Evolutionary conservation across 2,888 invertebrate genomes (phyloP), one percentile per base, ranked within the genome.

Genomic region (Agonopterix heracliana): DNA sequence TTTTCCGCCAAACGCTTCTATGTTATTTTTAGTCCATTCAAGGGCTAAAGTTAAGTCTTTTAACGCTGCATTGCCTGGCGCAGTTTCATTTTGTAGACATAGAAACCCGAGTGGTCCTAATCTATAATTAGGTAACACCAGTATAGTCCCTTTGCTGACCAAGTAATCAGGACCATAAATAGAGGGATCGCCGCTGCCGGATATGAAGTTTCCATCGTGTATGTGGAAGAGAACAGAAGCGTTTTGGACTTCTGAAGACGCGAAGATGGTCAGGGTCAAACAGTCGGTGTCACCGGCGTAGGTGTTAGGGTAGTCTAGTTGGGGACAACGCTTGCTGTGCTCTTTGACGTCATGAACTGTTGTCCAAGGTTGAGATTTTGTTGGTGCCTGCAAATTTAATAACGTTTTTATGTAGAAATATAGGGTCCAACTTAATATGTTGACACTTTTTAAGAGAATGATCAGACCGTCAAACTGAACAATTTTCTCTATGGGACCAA

Each of bases 101-200:
- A 88, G 53, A 55, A 87, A 89, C 42, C 89, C 89, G 12, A 86
- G 65, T 9, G 80, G 64, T 9, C 88, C 83, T 3, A 83, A 59
- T 62, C 85, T 74, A 57, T 82, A 85, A 61, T 85, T 85, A 5
- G 84, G 83, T 50, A 84, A 53, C 40, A 85, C 76, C 12, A 84
- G 52, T 45, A 81, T 77, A 5, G 82, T 53, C 26, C 67, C 73
- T 51, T 73, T 61, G 1, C 68, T 46, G 0, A 78, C 77, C 11
- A 84, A 54, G 52, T 79, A 63, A 41, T 81, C 73, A 3, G 89
- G 85, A 1, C 80, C 81, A 49, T 82, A 85, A 17, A 71, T 58
- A 1, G 55, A 52, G 1, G 82, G 82, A 47, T 82, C 62, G 1
- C 79, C 84, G 45, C 82, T 80, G 10, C 84, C 84, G 1, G 47